Percentiles rank a stretch among this genome's conserved stretches.
Conservation (phyloP, 2,797 vertebrate genomes). For the Pseudocheirus occidentalis region DNA sequence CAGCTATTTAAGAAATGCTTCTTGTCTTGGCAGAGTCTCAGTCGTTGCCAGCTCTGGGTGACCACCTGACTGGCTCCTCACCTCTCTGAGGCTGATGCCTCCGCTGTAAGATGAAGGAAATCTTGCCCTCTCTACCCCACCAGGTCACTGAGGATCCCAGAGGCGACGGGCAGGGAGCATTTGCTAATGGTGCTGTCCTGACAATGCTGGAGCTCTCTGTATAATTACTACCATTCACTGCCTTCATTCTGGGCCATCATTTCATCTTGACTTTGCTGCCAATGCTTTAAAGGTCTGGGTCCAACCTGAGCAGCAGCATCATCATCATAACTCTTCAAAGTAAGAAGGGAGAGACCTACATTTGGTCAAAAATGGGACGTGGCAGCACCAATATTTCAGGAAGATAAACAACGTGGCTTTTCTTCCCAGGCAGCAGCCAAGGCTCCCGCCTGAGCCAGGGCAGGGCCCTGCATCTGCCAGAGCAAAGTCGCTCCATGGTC, state of each 20-base stretch:
- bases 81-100: neutral
- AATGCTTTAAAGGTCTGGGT: too few species aligned
- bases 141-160: neutral
- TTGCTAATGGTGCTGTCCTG: neutral
- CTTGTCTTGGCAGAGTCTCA: too few species aligned
- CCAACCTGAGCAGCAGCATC: too few species aligned
- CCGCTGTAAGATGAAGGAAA: neutral
- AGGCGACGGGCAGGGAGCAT: neutral
- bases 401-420: neutral
- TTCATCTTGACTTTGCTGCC: neutral
- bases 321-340: neutral
- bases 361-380: neutral
- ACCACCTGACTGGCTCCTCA: neutral
- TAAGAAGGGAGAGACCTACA: neutral
- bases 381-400: neutral
- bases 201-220: neutral
- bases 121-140: neutral
- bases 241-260: fast-evolving
- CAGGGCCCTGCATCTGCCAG: neutral
- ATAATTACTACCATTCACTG: neutral
- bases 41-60: neutral
- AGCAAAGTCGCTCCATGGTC: too few species aligned
- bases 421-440: neutral
- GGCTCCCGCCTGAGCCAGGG: neutral
- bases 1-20: too few species aligned